Conservation (phyloP, 2,888 invertebrate species). For the Polyploca ridens region DNA sequence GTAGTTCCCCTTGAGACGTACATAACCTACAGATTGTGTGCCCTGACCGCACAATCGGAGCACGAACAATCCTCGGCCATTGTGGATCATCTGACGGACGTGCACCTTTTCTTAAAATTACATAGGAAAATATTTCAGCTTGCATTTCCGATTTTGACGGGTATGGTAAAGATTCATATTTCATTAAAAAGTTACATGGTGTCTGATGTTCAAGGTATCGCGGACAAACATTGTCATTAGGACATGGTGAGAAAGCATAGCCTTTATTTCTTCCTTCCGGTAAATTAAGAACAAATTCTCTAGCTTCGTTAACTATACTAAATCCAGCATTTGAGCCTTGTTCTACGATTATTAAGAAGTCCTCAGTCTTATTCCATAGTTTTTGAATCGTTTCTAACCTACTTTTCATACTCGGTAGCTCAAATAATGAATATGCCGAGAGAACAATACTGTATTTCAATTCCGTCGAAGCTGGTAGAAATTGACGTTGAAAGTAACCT, state of each 20-base stretch:
- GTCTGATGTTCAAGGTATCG: constrained; percentile 85
- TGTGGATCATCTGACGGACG: constrained; percentile 76
- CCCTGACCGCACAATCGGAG: constrained; percentile 87
- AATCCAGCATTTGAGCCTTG: constrained; percentile 93
- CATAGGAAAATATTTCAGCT: constrained; percentile 89
- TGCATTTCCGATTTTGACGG: constrained; percentile 66
- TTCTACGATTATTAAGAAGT: constrained; percentile 93
- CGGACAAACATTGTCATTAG: constrained; percentile 93
- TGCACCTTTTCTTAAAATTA: constrained; percentile 91
- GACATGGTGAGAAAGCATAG: constrained; percentile 93
- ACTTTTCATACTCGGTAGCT: constrained; percentile 87
- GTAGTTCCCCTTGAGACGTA: constrained; percentile 88
- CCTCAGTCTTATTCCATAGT: constrained; percentile 94
- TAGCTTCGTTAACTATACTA: constrained; percentile 91
- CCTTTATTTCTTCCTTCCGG: constrained; percentile 66
- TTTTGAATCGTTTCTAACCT: constrained; percentile 89
- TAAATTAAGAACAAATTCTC: constrained; percentile 90
- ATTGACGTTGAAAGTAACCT: constrained; percentile 91
- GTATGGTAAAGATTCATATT: constrained; percentile 84
- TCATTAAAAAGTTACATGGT: constrained; percentile 91
- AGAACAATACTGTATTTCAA: constrained; percentile 91
- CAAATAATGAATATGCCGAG: constrained; percentile 92
- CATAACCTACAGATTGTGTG: constrained; percentile 93
- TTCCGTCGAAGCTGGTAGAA: constrained; percentile 87
- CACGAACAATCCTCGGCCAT: constrained; percentile 93